Evolutionary conservation across 1,140 invertebrate genomes (phyloP), one percentile per base, ranked within the genome.

Genomic region (Hypothenemus hampei): DNA sequence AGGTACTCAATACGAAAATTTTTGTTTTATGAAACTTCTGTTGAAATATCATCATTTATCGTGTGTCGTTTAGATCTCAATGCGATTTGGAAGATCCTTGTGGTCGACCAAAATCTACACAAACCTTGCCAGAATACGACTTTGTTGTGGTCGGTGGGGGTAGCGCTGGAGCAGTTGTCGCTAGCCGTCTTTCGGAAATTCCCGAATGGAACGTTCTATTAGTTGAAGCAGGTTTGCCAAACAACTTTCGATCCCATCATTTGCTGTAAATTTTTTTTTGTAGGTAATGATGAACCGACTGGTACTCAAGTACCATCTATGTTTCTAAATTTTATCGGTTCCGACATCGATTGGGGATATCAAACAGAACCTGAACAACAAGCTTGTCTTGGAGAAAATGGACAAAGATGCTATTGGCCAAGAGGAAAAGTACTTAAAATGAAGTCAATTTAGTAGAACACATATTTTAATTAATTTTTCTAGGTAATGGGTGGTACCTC

Each of bases 61-160:
- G 26, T n/a, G 16, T n/a, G 8, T 35, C 24, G 8, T 37, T 7
- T 31, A 74, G 86, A 7, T 88, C 86, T 31, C 87, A 90, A 63
- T 90, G 87, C 66, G 87, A 91, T 62, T 74, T 91, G 45, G 87
- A 89, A 65, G 87, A 91, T 71, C 87, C 87, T 3, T 91, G 87
- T 66, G 83, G 85, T 19, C 74, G 87, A 35, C 75, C 75, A 18
- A 68, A 77, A 58, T 71, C 74, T 37, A 63, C 61, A 3, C 65
- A 62, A 2, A 24, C 68, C 3, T 51, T 67, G 3, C 64, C 64
- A 2, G 81, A 83, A 61, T 91, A 91, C 71, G 87, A 91, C 72
- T 91, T 91, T 73, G 85, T 91, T 57, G 82, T 91, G 18, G 84
- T 95, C 46, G 93, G 93, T 1, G 89, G 87, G 3, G 93, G 93